phyloP scores from a whole-genome alignment of 2,113 vertebrate genomes.

The Charina bottae region DNA sequence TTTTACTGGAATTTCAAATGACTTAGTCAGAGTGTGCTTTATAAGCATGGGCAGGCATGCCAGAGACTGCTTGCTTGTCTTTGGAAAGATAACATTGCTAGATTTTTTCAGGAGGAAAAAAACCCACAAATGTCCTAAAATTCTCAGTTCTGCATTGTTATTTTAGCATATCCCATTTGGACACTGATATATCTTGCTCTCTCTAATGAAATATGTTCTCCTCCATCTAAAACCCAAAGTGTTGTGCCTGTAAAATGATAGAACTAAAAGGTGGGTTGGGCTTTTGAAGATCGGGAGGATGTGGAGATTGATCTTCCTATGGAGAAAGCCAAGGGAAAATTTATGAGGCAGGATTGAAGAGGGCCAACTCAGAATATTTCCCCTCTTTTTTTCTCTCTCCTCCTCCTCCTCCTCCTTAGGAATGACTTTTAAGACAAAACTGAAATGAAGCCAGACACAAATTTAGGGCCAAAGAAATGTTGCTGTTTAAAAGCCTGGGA shows the following conservation, averaged over 20 bases:
- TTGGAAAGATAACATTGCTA: neutral
- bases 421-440: slow-evolving; percentile 6
- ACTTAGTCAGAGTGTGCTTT: neutral
- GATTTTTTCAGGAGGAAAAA: neutral
- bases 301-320: neutral
- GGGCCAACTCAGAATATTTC: neutral
- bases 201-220: neutral
- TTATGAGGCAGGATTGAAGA: slow-evolving; percentile 2
- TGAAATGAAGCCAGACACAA: slow-evolving; percentile 4
- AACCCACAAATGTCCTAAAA: neutral
- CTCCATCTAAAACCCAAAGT: neutral
- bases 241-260: neutral
- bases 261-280: neutral
- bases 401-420: neutral
- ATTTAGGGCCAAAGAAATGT: slow-evolving; percentile 17
- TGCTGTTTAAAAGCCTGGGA: neutral
- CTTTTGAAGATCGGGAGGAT: neutral
- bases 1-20: neutral
- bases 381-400: neutral
- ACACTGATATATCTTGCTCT: neutral
- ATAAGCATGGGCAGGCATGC: neutral
- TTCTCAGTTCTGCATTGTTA: neutral
- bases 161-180: neutral
- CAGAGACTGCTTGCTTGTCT: neutral
- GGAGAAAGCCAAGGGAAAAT: neutral